Percentiles rank a stretch among this genome's conserved stretches.
Conservation (phyloP, 2,888 invertebrate genomes). For the Standfussiana lucernea region DNA sequence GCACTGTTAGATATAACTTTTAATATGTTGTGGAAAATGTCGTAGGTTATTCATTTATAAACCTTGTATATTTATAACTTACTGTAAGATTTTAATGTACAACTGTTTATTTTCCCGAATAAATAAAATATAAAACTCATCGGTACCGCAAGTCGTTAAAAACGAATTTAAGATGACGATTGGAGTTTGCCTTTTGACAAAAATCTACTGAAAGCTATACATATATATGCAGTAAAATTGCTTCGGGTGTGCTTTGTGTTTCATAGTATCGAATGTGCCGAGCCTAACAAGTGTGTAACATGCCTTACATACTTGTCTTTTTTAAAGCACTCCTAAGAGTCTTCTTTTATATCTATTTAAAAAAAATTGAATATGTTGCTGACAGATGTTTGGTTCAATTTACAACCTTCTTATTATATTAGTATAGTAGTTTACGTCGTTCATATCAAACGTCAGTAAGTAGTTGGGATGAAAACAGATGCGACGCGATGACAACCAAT, state of each 20-base stretch:
- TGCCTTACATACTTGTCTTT: not conserved
- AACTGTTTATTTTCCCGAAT: no score
- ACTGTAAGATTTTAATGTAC: no score
- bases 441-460: not conserved
- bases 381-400: not conserved
- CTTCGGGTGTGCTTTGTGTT: not conserved
- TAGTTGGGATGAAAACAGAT: not conserved
- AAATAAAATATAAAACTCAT: no score
- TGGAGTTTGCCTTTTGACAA: not conserved
- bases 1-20: no score
- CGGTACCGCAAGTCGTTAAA: not conserved
- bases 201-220: not conserved
- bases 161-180: not conserved
- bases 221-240: not conserved
- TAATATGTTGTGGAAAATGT: no score
- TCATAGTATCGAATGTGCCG: not conserved
- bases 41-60: no score
- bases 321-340: not conserved
- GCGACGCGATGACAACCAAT: not conserved
- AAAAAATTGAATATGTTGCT: not conserved
- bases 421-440: not conserved
- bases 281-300: not conserved
- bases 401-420: not conserved
- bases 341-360: not conserved
- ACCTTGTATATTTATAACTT: no score